Evolutionary conservation across 2,113 vertebrate species (phyloP), one percentile per base, ranked within the genome.

Genomic region (Hoplias malabaricus): DNA sequence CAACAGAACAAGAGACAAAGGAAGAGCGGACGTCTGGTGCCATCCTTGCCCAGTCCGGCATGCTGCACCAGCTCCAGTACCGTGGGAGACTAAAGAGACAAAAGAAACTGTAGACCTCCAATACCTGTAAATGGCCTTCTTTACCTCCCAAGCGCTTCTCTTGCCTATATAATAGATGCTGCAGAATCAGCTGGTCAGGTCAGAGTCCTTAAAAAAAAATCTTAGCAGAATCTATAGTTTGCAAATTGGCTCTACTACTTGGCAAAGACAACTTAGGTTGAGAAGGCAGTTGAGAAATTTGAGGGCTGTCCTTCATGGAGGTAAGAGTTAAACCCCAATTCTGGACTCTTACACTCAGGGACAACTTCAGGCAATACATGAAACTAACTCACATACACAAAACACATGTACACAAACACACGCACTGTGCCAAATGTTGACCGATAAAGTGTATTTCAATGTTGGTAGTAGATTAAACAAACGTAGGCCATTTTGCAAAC

Each of bases 51-150:
- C 56, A 87, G 78, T 81, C 85, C 89, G 0, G 74, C 83, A 0
- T 93, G 91, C 84, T 93, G 91, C 21, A 86, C 86, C 56, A 50
- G 82, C 66, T 89, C 87, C 48, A 87, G 50, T n/a, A 88, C 87
- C 73, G 40, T 57, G 6, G 67, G 79, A 2, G 80, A 89, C 80
- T 91, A 82, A 90, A 19, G 54, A 72, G 54, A 46, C 16, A 0
- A 69, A 19, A 13, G 54, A 65, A 71, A 34, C 27, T 63, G 11
- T 46, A 11, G 2, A 46, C 38, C 40, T 43, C 65, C 40, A 29
- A 29, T 46, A 68, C 23, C 38, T 57, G 38, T 77, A 42, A 69
- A 61, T 42, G 68, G 75, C 75, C 75, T 77, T 69, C 21, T 38
- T 62, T 62, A 77, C 21, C 14, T 56, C 34, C 57, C 14, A 69